phyloP scores from a whole-genome alignment of 2,888 invertebrate species.

The Morinoia aosen region DNA sequence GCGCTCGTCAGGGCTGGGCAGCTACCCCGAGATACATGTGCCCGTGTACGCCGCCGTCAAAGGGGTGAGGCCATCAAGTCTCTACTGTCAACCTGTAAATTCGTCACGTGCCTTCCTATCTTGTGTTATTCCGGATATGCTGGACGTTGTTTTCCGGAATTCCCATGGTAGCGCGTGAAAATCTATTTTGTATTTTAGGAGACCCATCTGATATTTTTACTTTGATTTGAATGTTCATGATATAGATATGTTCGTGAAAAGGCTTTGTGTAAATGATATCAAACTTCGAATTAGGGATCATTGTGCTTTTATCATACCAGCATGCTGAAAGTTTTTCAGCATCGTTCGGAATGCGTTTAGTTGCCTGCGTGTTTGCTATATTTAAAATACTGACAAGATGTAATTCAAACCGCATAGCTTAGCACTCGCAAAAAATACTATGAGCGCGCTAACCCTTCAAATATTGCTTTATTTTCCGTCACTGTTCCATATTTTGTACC shows the following conservation, averaged over 20 bases:
- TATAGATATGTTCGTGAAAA: too few relatives aligned
- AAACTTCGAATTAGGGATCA: too few relatives aligned
- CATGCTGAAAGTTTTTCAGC: too few relatives aligned
- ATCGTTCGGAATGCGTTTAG: too few relatives aligned
- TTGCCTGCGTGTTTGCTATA: too few relatives aligned
- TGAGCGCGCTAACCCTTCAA: not conserved
- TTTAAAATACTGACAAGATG: too few relatives aligned
- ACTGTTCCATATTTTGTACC: not conserved
- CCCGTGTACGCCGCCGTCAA: conserved; percentile 97
- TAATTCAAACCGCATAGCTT: too few relatives aligned
- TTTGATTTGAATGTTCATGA: not conserved
- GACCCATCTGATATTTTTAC: not conserved
- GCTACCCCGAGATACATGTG: conserved; percentile 74
- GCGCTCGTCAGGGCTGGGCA: conserved; percentile 71
- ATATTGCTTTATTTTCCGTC: not conserved
- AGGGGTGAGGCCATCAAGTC: conserved; percentile 77
- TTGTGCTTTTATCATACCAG: too few relatives aligned
- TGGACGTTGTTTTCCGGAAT: not conserved
- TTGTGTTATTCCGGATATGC: not conserved
- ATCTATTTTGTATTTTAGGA: not conserved
- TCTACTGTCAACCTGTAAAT: not conserved
- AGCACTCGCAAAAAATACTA: not conserved
- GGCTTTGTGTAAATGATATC: too few relatives aligned
- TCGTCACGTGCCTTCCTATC: not conserved
- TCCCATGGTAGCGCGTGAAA: not conserved